These are phyloP conservation scores for Andricus quercusramuli DNA, from an alignment of 2,888 invertebrate species.

Conservation along the genomic window DNA sequence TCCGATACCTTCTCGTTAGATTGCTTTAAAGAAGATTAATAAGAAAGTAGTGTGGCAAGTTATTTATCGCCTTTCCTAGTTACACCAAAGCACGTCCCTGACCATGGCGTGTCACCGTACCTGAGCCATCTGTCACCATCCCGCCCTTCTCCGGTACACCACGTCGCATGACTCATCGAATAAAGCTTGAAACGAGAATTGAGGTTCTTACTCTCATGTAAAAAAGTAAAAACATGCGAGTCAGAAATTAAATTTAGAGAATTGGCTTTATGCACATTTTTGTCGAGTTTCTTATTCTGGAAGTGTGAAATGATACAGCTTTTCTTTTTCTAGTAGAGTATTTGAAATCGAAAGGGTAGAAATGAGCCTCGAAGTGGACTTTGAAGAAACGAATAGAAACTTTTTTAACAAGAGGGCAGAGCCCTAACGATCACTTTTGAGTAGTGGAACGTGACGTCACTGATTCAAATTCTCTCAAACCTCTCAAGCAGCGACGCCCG, in stretches of 20 bases:
- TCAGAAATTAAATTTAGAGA: neutral
- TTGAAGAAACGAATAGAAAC: slow-evolving; percentile 51
- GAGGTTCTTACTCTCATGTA: neutral
- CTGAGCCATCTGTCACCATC: slow-evolving; percentile 28
- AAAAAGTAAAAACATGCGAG: neutral
- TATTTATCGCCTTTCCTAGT: neutral
- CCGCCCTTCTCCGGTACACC: neutral
- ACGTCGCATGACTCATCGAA: slow-evolving; percentile 11
- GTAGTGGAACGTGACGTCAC: slow-evolving; percentile 45
- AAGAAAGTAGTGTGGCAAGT: neutral
- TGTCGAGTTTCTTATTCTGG: neutral
- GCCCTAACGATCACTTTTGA: slow-evolving; percentile 52
- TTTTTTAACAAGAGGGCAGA: slow-evolving; percentile 50
- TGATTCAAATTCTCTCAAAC: slow-evolving; percentile 57
- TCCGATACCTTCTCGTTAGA: neutral
- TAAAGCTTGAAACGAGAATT: neutral
- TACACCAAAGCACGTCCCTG: neutral
- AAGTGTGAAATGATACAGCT: neutral
- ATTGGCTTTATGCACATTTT: neutral
- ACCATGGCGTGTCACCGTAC: slow-evolving; percentile 6
- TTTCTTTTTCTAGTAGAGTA: neutral
- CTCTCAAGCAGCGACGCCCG: slow-evolving; percentile 10
- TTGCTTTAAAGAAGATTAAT: slow-evolving; percentile 1
- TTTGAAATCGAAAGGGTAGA: neutral
- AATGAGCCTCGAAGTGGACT: slow-evolving; percentile 1